Evolutionary conservation across 2,113 vertebrate genomes (phyloP), one percentile per base, ranked within the genome.

Genomic region (Brachypodius melanocephalos): DNA sequence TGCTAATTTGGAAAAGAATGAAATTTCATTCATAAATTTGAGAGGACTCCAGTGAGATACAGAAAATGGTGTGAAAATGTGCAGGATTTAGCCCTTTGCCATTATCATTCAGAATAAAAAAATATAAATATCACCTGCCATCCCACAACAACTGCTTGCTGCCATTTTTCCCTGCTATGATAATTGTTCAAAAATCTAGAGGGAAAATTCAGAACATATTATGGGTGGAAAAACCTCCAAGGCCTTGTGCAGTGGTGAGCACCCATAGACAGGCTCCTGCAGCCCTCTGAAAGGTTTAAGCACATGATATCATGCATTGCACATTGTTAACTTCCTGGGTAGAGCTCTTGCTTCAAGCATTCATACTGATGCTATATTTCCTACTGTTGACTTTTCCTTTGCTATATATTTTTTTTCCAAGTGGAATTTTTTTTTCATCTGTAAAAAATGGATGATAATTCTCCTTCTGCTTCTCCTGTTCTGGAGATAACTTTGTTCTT

Each of bases 101-200:
- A 86, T 83, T 66, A 51, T 73, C 3, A 54, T 62, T 88, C 32
- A 62, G 42, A 90, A 93, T 0, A 55, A 82, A 85, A 73, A 48
- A 12, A 28, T 8, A 49, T 8, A 69, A 82, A 57, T 34, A 90
- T 42, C n/a, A 62, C 61, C 42, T 73, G n/a, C 54, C 28, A 52
- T 51, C 26, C 45, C 52, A 49, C 62, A 82, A 36, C 46, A 85
- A 62, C 62, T 83, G 29, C 51, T 94, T 85, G 45, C 28, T 87
- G 68, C 38, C n/a, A 62, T 83, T 83, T 77, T 59, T 9, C 42
- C 42, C 29, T n/a, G 4, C 59, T 86, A 21, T 74, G 28, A 17
- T 83, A 86, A 55, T 45, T 91, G 67, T 71, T 88, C 34, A 36
- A 92, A 93, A 93, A 90, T 85, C 57, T 54, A 80, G 32, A 85